Evolutionary conservation across 2,888 invertebrate genomes (phyloP).

Genomic region (Patella ulyssiponensis): DNA sequence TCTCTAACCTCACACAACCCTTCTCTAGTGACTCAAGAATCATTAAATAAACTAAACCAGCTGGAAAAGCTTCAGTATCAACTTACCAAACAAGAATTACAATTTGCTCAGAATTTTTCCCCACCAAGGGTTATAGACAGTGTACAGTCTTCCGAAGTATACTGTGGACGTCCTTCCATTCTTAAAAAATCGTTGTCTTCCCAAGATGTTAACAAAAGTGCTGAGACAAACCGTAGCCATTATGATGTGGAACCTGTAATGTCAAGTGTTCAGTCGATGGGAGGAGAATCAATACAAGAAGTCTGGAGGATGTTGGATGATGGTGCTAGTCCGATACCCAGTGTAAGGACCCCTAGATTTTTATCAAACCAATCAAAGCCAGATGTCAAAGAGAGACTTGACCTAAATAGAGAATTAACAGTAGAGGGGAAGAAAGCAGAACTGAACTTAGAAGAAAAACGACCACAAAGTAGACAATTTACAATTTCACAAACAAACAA

Average conservation of each 20-base stretch:
- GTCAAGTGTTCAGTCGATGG: constrained; percentile 66
- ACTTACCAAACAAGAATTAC: constrained; percentile 67
- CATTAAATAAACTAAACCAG: constrained; percentile 58
- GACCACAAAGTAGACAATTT: no score
- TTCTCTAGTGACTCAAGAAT: constrained; percentile 42
- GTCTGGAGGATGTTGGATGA: constrained; percentile 69
- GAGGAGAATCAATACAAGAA: constrained; percentile 66
- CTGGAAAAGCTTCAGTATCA: constrained; percentile 69
- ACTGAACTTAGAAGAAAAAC: neutral
- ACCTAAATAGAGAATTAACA: constrained; percentile 33
- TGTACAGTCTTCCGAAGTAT: constrained; percentile 16
- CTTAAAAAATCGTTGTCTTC: no score
- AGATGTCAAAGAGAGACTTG: constrained; percentile 17
- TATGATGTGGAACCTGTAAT: constrained; percentile 38
- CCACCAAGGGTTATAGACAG: constrained; percentile 10
- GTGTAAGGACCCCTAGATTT: constrained; percentile 40
- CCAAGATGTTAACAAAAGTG: no score
- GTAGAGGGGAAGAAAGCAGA: constrained; percentile 25
- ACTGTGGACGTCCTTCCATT: no score
- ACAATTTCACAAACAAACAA: constrained; percentile 14
- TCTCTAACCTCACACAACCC: constrained; percentile 15
- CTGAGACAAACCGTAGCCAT: neutral
- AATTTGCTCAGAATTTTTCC: constrained; percentile 60
- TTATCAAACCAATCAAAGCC: constrained; percentile 11
- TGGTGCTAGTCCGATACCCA: constrained; percentile 40